phyloP scores from a whole-genome alignment of 2,113 vertebrate genomes.

The Dinomys branickii region DNA sequence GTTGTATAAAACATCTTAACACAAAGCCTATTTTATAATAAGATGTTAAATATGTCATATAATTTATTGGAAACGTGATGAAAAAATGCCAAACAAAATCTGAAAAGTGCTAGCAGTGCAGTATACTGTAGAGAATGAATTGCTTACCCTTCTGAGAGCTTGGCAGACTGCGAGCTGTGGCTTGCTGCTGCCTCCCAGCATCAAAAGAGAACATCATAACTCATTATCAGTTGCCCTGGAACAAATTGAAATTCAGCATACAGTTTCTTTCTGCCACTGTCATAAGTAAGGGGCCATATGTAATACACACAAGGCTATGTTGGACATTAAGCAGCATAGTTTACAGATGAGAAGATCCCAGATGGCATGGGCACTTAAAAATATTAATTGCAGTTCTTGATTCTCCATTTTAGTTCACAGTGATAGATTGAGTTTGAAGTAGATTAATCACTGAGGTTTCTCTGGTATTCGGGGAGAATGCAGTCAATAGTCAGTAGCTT shows the following conservation, averaged over 20 bases:
- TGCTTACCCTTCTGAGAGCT: not conserved
- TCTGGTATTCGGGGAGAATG: not conserved
- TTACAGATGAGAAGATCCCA: not conserved
- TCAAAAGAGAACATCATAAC: not conserved
- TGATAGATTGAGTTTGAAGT: constrained; percentile 35
- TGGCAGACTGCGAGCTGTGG: not conserved
- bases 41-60: not conserved
- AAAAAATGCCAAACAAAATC: not conserved
- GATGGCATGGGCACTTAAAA: not conserved
- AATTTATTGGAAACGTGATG: not conserved
- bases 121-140: not conserved
- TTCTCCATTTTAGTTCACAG: not conserved
- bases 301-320: not conserved
- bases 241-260: not conserved
- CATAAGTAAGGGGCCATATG: not conserved
- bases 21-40: not conserved
- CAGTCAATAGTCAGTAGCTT: not conserved
- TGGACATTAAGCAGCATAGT: not conserved
- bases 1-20: not conserved
- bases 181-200: not conserved
- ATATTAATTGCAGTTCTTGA: not conserved
- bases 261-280: not conserved
- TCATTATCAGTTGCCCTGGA: not conserved
- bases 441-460: not conserved
- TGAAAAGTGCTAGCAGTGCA: not conserved